These are phyloP conservation scores for Noctua comes DNA, from an alignment of 2,888 invertebrate genomes.

Conservation along the genomic window DNA sequence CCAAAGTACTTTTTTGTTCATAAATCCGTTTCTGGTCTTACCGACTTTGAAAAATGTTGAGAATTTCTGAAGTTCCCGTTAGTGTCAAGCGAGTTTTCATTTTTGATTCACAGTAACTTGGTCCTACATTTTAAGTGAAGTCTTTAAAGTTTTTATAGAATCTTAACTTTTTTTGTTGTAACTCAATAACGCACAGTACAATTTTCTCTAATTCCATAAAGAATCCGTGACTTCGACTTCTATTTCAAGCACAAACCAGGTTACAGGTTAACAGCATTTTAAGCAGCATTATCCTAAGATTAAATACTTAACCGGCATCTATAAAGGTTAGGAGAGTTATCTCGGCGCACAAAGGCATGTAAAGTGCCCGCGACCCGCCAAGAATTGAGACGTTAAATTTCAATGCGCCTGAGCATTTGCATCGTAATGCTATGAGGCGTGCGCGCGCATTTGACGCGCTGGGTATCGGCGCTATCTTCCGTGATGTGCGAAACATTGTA, in stretches of 20 bases:
- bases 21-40: background rate
- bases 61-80: conserved; percentile 9
- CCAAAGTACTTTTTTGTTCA: background rate
- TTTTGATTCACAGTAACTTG: background rate
- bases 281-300: conserved; percentile 52
- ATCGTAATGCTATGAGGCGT: conserved; percentile 75
- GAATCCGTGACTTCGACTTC: background rate
- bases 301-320: conserved; percentile 68
- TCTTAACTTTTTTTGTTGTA: background rate
- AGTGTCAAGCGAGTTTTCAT: background rate
- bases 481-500: conserved; percentile 58
- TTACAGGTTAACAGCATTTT: conserved; percentile 43
- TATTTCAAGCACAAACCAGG: conserved; percentile 5
- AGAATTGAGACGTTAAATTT: conserved; percentile 80
- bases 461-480: conserved; percentile 55
- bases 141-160: background rate
- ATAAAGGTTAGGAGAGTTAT: conserved; percentile 62
- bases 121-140: background rate
- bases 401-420: conserved; percentile 72
- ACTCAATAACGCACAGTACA: background rate
- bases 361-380: conserved; percentile 65
- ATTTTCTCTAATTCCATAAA: background rate
- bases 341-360: conserved; percentile 69
- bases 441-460: conserved; percentile 70
- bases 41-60: conserved; percentile 15